These are phyloP conservation scores for Ispidina lecontei DNA, from an alignment of 2,797 vertebrate species.

Conservation along the genomic window DNA sequence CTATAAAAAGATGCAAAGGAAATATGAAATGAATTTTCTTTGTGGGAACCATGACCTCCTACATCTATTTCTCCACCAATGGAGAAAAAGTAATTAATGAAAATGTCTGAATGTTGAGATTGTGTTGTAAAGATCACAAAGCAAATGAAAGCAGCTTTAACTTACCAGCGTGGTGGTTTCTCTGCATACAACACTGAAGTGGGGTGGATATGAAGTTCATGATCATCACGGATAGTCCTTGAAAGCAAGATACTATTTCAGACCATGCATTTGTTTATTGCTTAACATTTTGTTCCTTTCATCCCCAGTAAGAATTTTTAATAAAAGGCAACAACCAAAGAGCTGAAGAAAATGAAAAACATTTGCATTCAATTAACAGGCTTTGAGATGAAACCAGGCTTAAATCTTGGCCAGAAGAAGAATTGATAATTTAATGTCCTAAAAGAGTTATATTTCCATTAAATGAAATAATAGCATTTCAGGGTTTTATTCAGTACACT, in stretches of 20 bases:
- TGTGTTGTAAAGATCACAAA: background rate
- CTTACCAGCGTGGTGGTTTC: slow-evolving; percentile 96
- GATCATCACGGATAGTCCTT: slow-evolving; percentile 95
- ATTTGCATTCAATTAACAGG: background rate
- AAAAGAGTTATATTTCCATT: background rate
- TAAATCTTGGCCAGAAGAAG: background rate
- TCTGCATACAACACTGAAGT: slow-evolving; percentile 95
- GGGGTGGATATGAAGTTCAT: slow-evolving; percentile 95
- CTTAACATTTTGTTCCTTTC: background rate
- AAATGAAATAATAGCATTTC: background rate
- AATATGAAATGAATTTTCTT: background rate
- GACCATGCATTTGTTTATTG: background rate
- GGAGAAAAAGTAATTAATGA: background rate
- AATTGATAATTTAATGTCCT: background rate
- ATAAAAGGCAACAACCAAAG: background rate
- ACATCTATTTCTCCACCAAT: background rate
- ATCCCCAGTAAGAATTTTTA: background rate
- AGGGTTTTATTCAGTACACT: background rate
- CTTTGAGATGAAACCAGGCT: background rate
- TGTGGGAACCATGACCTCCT: background rate
- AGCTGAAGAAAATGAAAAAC: background rate
- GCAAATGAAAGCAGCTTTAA: background rate
- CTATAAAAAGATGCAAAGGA: background rate
- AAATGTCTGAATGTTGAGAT: background rate
- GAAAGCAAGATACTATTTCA: slow-evolving; percentile 5